These are phyloP conservation scores for Embidobia sp. DNA, from an alignment of 2,888 invertebrate genomes.

Conservation along the genomic window DNA sequence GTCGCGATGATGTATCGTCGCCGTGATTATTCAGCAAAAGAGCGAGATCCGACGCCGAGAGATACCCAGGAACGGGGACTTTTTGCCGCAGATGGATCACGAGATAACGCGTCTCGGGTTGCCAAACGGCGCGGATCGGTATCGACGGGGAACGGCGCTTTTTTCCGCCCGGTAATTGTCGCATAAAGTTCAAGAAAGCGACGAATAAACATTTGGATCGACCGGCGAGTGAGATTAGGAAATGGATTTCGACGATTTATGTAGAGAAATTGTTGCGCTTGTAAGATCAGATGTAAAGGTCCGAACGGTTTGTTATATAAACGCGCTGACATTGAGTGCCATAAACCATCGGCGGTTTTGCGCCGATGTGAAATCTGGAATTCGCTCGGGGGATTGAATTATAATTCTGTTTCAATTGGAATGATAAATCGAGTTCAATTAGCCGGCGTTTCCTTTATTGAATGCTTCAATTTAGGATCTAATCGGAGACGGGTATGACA, in stretches of 20 bases:
- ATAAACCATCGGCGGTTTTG: neutral
- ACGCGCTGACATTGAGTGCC: slow-evolving; percentile 4
- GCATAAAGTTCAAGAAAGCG: slow-evolving; percentile 50
- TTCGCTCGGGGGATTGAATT: neutral
- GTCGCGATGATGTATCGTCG: slow-evolving; percentile 43
- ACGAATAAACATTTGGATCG: slow-evolving; percentile 29
- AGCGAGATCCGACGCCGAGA: slow-evolving; percentile 27
- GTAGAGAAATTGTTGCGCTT: slow-evolving; percentile 33
- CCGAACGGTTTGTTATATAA: slow-evolving; percentile 28
- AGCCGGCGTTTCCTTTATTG: no score
- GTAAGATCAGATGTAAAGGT: slow-evolving; percentile 33
- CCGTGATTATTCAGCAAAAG: slow-evolving; percentile 35
- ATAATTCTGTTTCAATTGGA: neutral
- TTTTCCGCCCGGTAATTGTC: slow-evolving; percentile 42
- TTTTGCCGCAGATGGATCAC: slow-evolving; percentile 37
- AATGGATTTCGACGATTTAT: slow-evolving; percentile 37
- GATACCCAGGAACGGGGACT: slow-evolving; percentile 35
- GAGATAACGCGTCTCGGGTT: slow-evolving; percentile 39
- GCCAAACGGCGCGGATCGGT: slow-evolving; percentile 15
- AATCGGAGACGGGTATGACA: no score
- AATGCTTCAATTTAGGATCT: no score
- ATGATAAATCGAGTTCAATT: no score
- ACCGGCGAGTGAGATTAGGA: slow-evolving; percentile 16
- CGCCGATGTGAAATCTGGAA: neutral
- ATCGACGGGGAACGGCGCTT: slow-evolving; percentile 4